These are phyloP conservation scores for Zaprionus africanus DNA, from an alignment of 1,140 invertebrate species.

Conservation along the genomic window DNA sequence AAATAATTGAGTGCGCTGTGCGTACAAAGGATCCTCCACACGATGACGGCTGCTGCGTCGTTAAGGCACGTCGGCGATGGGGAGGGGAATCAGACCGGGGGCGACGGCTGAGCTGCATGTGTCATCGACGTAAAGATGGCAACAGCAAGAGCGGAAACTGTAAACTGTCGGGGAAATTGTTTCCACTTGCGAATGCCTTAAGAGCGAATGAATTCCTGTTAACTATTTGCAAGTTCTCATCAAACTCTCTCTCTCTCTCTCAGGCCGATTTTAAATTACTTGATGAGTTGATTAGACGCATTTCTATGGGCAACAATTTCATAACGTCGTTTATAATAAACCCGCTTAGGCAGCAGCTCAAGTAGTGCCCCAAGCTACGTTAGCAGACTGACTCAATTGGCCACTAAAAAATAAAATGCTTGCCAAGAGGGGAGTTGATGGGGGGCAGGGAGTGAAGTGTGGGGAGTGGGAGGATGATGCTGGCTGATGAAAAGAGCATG, in stretches of 20 bases:
- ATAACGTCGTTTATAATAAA: conserved; percentile 41
- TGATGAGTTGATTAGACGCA: neutral
- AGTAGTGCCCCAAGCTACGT: neutral
- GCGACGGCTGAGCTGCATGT: conserved; percentile 56
- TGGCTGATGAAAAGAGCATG: conserved; percentile 58
- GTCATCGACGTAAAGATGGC: conserved; percentile 57
- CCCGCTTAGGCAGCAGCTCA: conserved; percentile 32
- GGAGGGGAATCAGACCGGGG: conserved; percentile 26
- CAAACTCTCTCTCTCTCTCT: too few relatives aligned
- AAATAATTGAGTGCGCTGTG: conserved; percentile 73
- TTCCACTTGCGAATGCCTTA: neutral
- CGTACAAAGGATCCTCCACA: conserved; percentile 65
- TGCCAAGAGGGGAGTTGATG: neutral
- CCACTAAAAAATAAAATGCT: conserved; percentile 56
- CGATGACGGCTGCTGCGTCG: conserved; percentile 20
- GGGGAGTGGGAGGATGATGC: too few relatives aligned
- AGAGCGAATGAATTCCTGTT: neutral
- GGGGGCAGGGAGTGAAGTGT: too few relatives aligned
- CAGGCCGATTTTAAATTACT: neutral
- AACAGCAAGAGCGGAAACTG: conserved; percentile 10
- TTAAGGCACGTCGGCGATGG: conserved; percentile 17
- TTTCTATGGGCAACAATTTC: neutral
- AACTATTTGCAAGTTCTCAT: neutral
- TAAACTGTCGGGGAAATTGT: neutral
- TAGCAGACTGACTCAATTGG: conserved; percentile 49